Percentiles rank a stretch among this genome's conserved stretches.
Evolutionary conservation across 2,113 vertebrate genomes (phyloP).

Genomic region (Ageneiosus marmoratus): DNA sequence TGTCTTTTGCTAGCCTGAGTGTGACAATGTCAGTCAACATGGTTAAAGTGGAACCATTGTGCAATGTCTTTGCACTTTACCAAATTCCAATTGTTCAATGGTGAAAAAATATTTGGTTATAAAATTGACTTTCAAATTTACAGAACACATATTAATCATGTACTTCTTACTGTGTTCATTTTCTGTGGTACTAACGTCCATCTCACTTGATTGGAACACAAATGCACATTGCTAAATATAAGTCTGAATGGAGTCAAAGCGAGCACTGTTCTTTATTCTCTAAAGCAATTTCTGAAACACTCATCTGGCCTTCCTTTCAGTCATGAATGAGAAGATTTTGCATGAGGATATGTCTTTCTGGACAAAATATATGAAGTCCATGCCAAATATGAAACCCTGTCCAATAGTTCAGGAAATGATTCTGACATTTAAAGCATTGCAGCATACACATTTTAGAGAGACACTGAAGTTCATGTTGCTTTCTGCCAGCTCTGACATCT

Average conservation of each 20-base stretch:
- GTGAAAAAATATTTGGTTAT: not conserved
- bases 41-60: not conserved
- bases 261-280: not conserved
- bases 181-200: not conserved
- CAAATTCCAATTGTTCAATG: not conserved
- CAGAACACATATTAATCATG: not conserved
- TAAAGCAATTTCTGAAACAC: not conserved
- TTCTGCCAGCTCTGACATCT: not conserved
- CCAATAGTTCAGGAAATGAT: slow-evolving; percentile 31
- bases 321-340: slow-evolving; percentile 1
- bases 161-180: not conserved
- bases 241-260: not conserved
- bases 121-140: not conserved
- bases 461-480: not conserved
- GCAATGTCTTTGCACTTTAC: not conserved
- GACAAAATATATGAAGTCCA: not conserved
- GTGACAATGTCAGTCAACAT: not conserved
- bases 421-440: slow-evolving; percentile 9
- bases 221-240: not conserved
- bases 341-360: slow-evolving; percentile 35
- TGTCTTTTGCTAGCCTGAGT: not conserved
- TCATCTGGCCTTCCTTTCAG: slow-evolving; percentile 8
- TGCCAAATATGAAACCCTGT: slow-evolving; percentile 7
- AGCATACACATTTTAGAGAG: slow-evolving; percentile 21
- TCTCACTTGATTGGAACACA: not conserved